Evolutionary conservation across 2,797 vertebrate genomes (phyloP).

Genomic region (Lutjanus campechanus): DNA sequence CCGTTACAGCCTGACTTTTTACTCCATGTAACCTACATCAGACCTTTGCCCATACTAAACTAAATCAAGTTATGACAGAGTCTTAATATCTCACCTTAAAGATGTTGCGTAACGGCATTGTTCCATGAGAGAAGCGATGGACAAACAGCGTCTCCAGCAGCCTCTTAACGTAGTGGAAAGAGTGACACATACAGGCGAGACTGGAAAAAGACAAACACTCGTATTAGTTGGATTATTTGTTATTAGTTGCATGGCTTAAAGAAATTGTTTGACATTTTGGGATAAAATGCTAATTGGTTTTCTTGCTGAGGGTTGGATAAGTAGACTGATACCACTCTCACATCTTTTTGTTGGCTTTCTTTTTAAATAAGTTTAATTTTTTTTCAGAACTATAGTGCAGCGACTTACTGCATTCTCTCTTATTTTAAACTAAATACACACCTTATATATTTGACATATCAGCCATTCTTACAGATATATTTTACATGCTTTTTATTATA

Average conservation of each 20-base stretch:
- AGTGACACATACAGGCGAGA: constrained; percentile 95
- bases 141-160: constrained; percentile 95
- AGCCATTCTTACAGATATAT: too few species aligned
- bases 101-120: constrained; percentile 95
- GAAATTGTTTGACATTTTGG: background rate
- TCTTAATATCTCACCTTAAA: constrained; percentile 88
- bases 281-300: too few species aligned
- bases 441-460: too few species aligned
- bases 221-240: background rate
- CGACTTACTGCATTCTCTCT: background rate
- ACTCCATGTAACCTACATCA: background rate
- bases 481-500: too few species aligned
- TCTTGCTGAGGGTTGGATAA: background rate
- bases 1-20: too few species aligned
- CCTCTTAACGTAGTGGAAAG: constrained; percentile 95
- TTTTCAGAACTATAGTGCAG: background rate
- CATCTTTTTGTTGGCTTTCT: too few species aligned
- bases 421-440: too few species aligned
- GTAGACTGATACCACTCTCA: background rate
- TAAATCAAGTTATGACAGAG: background rate
- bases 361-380: too few species aligned
- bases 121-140: constrained; percentile 95
- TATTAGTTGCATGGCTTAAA: background rate
- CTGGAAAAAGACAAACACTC: constrained; percentile 73
- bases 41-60: background rate